Evolutionary conservation across 2,888 invertebrate species (phyloP).

Genomic region (Phytoseiulus persimilis): DNA sequence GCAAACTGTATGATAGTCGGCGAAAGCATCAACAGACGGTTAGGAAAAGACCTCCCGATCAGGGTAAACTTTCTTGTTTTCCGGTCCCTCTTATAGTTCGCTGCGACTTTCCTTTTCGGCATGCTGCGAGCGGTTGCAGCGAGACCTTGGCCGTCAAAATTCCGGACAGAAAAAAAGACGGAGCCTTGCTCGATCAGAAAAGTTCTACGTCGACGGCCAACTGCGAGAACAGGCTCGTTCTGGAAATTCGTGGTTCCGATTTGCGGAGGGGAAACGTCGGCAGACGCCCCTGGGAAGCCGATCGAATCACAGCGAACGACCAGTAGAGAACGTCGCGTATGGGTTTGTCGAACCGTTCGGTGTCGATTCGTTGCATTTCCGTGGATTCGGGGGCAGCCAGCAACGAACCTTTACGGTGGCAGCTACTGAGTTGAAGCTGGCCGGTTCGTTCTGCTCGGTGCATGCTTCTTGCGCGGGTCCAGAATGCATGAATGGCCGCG

Average conservation of each 20-base stretch:
- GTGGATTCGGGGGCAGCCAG: background rate
- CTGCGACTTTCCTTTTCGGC: background rate
- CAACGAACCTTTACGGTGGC: background rate
- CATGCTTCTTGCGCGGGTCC: background rate
- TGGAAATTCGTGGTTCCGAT: background rate
- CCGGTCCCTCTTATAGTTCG: background rate
- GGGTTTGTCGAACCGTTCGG: no score
- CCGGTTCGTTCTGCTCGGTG: background rate
- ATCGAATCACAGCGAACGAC: no score
- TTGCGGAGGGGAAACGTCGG: background rate
- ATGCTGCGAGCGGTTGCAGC: background rate
- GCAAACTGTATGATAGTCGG: no score
- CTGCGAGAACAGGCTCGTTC: background rate
- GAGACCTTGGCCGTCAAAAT: background rate
- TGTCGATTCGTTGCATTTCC: background rate
- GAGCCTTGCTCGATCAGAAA: background rate
- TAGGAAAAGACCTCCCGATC: background rate
- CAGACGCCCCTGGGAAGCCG: no score
- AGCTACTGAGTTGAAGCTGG: background rate
- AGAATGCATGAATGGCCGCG: background rate
- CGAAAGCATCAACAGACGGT: background rate
- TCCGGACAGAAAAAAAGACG: background rate
- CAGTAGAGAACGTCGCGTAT: no score
- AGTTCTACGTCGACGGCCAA: background rate
- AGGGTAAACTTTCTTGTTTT: background rate